phyloP scores from a whole-genome alignment of 2,797 vertebrate species.

The Arctocebus calabarensis region DNA sequence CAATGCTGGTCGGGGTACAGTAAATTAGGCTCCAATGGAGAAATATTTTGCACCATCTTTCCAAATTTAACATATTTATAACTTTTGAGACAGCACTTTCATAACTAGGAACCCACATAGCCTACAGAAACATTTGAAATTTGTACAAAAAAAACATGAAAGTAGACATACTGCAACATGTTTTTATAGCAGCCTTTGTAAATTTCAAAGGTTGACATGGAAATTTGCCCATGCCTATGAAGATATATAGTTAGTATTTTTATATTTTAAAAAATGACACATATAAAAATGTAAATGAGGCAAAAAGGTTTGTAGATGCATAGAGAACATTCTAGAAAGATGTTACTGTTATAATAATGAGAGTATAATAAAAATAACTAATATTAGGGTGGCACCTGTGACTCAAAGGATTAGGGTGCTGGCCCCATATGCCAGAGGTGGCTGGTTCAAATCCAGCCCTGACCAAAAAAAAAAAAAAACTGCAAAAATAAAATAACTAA shows the following conservation, averaged over 20 bases:
- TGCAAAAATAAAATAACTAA: too few species aligned
- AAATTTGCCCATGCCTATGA: neutral
- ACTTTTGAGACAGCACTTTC: neutral
- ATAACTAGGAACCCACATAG: neutral
- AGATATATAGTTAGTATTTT: neutral
- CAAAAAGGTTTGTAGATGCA: neutral
- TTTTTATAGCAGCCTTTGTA: neutral
- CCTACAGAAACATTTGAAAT: neutral
- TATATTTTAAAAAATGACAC: neutral
- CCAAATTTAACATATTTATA: neutral
- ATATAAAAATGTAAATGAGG: neutral
- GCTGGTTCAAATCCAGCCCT: too few species aligned
- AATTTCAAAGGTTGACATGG: neutral
- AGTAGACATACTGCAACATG: neutral
- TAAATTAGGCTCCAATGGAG: neutral
- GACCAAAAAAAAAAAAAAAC: too few species aligned
- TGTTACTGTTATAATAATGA: neutral
- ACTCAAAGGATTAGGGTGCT: too few species aligned
- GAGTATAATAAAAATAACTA: neutral
- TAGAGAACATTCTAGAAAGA: neutral
- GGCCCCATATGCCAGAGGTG: too few species aligned
- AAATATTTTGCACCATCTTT: neutral
- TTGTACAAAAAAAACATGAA: neutral
- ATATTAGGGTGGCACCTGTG: neutral
- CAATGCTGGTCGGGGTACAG: neutral